These are phyloP conservation scores for Berghia stephanieae DNA, from an alignment of 1,140 invertebrate genomes.

Conservation along the genomic window DNA sequence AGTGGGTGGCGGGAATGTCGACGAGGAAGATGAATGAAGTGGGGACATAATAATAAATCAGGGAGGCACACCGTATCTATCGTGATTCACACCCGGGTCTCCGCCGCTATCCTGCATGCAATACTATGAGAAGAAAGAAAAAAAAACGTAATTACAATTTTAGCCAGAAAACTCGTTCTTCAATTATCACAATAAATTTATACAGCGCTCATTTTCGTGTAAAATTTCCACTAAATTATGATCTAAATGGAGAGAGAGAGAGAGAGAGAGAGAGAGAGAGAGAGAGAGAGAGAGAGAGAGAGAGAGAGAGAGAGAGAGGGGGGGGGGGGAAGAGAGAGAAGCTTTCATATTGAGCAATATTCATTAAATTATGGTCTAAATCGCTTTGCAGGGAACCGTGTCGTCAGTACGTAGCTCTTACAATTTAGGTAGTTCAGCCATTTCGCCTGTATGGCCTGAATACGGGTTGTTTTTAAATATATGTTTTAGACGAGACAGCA, in stretches of 20 bases:
- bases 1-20: not conserved
- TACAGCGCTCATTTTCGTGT: not conserved
- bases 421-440: no score
- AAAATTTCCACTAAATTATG: not conserved
- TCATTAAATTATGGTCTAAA: no score
- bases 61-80: not conserved
- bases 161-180: no score
- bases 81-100: not conserved
- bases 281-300: not conserved
- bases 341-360: not conserved
- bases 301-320: not conserved
- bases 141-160: not conserved
- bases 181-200: no score
- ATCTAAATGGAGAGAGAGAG: constrained; percentile 6
- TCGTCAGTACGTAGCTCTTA: no score
- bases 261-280: constrained; percentile 4
- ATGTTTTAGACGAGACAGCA: no score
- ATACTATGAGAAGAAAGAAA: not conserved
- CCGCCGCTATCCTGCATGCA: not conserved
- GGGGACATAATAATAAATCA: not conserved
- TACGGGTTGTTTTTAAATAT: no score
- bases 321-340: not conserved
- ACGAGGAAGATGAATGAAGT: not conserved
- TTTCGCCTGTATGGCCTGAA: no score
- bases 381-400: no score